Percentiles rank a stretch among this genome's conserved stretches.
Conservation (phyloP, 1,140 invertebrate species). For the Drosophila willistoni region DNA sequence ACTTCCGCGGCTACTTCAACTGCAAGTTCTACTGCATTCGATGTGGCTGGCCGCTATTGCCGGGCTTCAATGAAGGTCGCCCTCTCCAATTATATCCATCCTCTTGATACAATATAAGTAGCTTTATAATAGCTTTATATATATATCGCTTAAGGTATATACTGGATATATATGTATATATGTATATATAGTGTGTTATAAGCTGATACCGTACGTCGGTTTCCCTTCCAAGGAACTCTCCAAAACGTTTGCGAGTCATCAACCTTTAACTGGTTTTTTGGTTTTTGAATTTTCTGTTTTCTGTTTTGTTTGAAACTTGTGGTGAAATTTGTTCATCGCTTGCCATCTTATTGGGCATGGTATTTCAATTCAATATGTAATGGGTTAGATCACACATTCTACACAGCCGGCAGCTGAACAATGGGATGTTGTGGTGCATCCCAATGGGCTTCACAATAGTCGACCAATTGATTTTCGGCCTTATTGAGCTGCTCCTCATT, state of each 20-base stretch:
- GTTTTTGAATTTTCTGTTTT: constrained; percentile 6
- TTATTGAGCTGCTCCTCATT: constrained; percentile 83
- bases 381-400: constrained; percentile 48
- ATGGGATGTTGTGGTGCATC: constrained; percentile 84
- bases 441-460: constrained; percentile 85
- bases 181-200: constrained; percentile 28
- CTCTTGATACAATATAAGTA: constrained; percentile 47
- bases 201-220: constrained; percentile 56
- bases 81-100: constrained; percentile 48
- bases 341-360: constrained; percentile 55
- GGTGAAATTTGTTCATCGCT: constrained; percentile 45
- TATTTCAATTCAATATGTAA: constrained; percentile 48
- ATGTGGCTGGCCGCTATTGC: constrained; percentile 24
- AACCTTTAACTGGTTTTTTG: constrained; percentile 70
- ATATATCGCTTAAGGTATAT: constrained; percentile 35
- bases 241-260: constrained; percentile 70
- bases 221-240: constrained; percentile 73
- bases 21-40: constrained; percentile 57
- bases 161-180: constrained; percentile 30
- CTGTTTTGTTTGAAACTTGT: constrained; percentile 14
- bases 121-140: constrained; percentile 40
- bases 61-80: constrained; percentile 64
- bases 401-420: constrained; percentile 85
- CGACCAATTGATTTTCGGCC: constrained; percentile 84
- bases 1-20: constrained; percentile 67